These are phyloP conservation scores for Eurytoma californica DNA, from an alignment of 2,888 invertebrate species.

Conservation along the genomic window DNA sequence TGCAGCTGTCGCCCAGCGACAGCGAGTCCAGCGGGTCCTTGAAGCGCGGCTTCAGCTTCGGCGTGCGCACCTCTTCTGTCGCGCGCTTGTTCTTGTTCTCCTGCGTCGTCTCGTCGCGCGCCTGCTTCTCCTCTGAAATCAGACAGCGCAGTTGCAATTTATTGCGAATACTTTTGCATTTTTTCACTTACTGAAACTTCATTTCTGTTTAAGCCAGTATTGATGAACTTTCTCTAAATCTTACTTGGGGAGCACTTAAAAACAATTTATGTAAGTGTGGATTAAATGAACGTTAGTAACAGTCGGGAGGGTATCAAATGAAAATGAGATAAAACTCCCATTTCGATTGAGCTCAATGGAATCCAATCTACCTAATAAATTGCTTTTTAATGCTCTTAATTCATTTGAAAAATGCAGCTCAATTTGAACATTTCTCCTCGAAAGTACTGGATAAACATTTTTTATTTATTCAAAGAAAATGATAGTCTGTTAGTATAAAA, in stretches of 20 bases:
- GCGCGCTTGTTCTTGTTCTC: conserved; percentile 67
- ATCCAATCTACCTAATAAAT: conserved; percentile 12
- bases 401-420: conserved; percentile 9
- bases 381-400: conserved; percentile 6
- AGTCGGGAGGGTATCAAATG: not conserved
- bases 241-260: too few relatives aligned
- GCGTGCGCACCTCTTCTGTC: conserved; percentile 58
- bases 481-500: not conserved
- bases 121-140: conserved; percentile 72
- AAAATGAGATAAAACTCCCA: not conserved
- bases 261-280: too few relatives aligned
- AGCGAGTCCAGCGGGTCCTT: conserved; percentile 37
- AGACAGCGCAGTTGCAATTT: not conserved
- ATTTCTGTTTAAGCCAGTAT: too few relatives aligned
- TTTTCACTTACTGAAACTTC: too few relatives aligned
- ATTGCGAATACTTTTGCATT: too few relatives aligned
- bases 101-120: conserved; percentile 71
- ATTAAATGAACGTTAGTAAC: too few relatives aligned
- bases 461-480: not conserved
- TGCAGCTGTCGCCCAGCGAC: conserved; percentile 27
- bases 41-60: conserved; percentile 58
- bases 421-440: not conserved
- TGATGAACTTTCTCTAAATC: too few relatives aligned
- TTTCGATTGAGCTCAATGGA: conserved; percentile 14
- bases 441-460: not conserved